Conservation (phyloP, 37 sponge, comb jelly and placozoan species). For the Aplysina aerophoba region DNA sequence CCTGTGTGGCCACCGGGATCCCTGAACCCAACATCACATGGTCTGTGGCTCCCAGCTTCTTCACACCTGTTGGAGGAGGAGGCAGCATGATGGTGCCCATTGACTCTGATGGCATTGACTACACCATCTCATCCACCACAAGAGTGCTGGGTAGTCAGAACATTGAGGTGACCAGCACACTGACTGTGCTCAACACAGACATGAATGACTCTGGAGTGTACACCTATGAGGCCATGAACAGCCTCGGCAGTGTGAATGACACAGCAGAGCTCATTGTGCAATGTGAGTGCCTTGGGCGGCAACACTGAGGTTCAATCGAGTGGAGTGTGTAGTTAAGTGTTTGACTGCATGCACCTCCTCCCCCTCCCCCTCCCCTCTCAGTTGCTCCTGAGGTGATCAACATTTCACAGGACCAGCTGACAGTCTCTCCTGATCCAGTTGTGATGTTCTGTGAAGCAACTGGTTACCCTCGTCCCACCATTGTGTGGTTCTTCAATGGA, state of each 20-base stretch:
- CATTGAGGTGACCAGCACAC: conserved; percentile 11
- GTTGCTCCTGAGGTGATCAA: background rate
- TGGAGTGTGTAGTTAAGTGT: too few relatives aligned
- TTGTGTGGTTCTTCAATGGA: conserved; percentile 16
- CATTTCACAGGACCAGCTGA: background rate
- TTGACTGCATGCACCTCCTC: too few relatives aligned
- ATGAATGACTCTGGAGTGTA: conserved; percentile 19
- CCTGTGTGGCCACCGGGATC: too few relatives aligned
- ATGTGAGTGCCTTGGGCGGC: background rate
- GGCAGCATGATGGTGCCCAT: too few relatives aligned
- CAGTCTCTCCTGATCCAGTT: background rate
- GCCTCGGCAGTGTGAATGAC: background rate
- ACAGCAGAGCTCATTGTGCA: background rate
- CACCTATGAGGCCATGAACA: conserved; percentile 20
- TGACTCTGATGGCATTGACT: too few relatives aligned
- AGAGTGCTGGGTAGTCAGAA: background rate
- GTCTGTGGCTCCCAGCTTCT: too few relatives aligned
- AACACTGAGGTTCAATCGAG: too few relatives aligned
- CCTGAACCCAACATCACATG: too few relatives aligned
- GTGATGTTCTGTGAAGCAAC: background rate
- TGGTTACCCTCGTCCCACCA: conserved; percentile 5
- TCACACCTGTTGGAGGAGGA: too few relatives aligned
- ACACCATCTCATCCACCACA: too few relatives aligned
- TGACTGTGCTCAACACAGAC: background rate
- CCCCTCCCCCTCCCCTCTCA: background rate